Evolutionary conservation across 2,113 vertebrate species (phyloP).

Genomic region (Bufo gargarizans): DNA sequence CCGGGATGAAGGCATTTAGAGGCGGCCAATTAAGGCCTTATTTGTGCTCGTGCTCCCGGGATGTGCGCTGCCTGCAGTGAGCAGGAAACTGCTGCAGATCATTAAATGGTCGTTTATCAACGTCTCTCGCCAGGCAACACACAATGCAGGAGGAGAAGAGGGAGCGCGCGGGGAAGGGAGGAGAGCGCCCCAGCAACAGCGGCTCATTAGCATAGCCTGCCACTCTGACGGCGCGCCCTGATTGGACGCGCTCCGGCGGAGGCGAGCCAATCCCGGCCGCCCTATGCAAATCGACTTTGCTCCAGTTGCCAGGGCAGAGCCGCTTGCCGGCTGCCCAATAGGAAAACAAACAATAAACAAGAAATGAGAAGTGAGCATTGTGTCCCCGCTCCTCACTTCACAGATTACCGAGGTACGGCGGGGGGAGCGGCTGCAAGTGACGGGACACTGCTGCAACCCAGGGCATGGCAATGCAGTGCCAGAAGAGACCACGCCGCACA

Average conservation of each 20-base stretch:
- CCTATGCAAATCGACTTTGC: conserved; percentile 90
- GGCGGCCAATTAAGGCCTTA: conserved; percentile 69
- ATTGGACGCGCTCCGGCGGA: conserved; percentile 86
- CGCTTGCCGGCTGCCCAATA: conserved; percentile 90
- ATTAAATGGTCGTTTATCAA: conserved; percentile 92
- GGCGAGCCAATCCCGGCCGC: conserved; percentile 83
- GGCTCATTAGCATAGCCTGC: conserved; percentile 99
- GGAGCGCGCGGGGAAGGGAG: conserved; percentile 83
- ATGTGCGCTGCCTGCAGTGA: conserved; percentile 77
- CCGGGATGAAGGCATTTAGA: conserved; percentile 63
- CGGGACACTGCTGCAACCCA: conserved; percentile 61
- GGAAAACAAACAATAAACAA: conserved; percentile 98
- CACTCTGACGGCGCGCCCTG: conserved; percentile 80
- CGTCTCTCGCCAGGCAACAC: conserved; percentile 93
- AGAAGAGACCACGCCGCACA: too few species aligned
- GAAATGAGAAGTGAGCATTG: conserved; percentile 73
- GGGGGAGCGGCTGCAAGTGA: background rate
- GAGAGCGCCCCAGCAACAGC: conserved; percentile 97
- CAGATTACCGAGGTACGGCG: too few species aligned
- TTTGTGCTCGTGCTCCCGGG: conserved; percentile 65
- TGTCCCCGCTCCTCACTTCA: too few species aligned
- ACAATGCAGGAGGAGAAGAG: conserved; percentile 85
- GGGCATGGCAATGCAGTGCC: conserved; percentile 62
- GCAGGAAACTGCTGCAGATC: conserved; percentile 87
- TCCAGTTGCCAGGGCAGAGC: conserved; percentile 98